Conservation (phyloP, 2,797 vertebrate genomes). For the Myiothlypis coronata region DNA sequence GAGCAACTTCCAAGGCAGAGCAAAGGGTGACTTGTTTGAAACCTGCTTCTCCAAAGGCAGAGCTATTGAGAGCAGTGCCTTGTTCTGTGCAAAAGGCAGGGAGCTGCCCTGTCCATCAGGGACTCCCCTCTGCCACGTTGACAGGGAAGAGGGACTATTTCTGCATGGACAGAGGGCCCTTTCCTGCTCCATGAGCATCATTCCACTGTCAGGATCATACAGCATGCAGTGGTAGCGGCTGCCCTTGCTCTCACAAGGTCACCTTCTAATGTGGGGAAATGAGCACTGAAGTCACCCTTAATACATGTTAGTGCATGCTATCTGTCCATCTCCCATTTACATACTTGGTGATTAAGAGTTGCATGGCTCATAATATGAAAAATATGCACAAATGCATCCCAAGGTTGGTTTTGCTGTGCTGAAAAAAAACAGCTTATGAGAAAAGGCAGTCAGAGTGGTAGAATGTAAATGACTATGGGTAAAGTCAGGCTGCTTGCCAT, state of each 20-base stretch:
- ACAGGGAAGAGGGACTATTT: not conserved
- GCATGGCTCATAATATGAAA: not conserved
- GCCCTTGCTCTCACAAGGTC: not conserved
- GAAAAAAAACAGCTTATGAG: not conserved
- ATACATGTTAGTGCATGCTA: not conserved
- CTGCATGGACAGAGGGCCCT: not conserved
- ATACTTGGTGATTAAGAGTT: not conserved
- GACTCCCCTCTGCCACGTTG: not conserved
- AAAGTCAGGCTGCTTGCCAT: not conserved
- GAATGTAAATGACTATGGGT: not conserved
- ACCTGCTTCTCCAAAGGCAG: not conserved
- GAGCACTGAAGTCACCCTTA: not conserved
- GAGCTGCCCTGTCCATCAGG: not conserved
- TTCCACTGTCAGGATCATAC: fast-evolving
- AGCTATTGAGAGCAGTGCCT: not conserved
- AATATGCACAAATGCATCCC: fast-evolving
- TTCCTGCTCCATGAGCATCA: fast-evolving
- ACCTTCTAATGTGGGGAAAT: not conserved
- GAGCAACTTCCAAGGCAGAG: not conserved
- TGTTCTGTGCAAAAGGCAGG: not conserved
- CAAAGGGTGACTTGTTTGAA: slow-evolving; percentile 5
- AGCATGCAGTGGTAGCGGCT: not conserved
- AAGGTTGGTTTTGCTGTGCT: not conserved
- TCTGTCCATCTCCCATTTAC: not conserved
- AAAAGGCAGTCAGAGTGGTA: not conserved